Conservation (phyloP, 2,797 vertebrate species). For the Lacerta viridis region DNA sequence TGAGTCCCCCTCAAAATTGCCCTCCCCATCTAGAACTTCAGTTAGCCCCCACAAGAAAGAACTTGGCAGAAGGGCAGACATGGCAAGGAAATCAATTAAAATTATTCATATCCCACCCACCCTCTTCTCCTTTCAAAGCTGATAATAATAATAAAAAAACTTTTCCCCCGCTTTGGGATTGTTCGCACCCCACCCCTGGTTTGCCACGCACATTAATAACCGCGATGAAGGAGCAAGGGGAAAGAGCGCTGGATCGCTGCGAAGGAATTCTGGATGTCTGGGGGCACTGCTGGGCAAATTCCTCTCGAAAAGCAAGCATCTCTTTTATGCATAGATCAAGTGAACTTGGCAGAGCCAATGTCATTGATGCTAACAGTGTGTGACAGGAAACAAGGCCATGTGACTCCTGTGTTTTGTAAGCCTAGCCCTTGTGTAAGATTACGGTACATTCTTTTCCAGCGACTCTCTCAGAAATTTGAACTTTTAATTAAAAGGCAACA, state of each 20-base stretch:
- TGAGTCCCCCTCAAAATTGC: not conserved
- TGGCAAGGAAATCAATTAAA: not conserved
- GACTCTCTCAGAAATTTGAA: constrained; percentile 79
- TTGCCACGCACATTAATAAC: constrained; percentile 55
- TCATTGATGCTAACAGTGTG: constrained; percentile 83
- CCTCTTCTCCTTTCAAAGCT: not conserved
- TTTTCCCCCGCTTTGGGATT: constrained; percentile 26
- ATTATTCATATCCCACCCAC: not conserved
- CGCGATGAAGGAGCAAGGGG: constrained; percentile 42
- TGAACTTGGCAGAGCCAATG: constrained; percentile 79
- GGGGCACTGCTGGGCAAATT: constrained; percentile 77
- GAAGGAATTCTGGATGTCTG: constrained; percentile 77
- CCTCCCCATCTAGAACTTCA: not conserved
- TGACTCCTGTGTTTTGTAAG: constrained; percentile 82
- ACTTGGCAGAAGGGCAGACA: not conserved
- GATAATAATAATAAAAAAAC: constrained; percentile 10
- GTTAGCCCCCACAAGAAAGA: not conserved
- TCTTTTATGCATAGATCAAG: constrained; percentile 81
- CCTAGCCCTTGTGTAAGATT: constrained; percentile 81
- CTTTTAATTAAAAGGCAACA: constrained; percentile 80
- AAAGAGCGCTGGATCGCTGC: constrained; percentile 38
- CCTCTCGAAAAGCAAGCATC: constrained; percentile 77
- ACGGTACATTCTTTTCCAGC: constrained; percentile 79
- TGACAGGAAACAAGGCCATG: constrained; percentile 83
- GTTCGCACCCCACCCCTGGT: constrained; percentile 51